Evolutionary conservation across 2,888 invertebrate species (phyloP), one percentile per base, ranked within the genome.

Genomic region (Monochamus alternatus): DNA sequence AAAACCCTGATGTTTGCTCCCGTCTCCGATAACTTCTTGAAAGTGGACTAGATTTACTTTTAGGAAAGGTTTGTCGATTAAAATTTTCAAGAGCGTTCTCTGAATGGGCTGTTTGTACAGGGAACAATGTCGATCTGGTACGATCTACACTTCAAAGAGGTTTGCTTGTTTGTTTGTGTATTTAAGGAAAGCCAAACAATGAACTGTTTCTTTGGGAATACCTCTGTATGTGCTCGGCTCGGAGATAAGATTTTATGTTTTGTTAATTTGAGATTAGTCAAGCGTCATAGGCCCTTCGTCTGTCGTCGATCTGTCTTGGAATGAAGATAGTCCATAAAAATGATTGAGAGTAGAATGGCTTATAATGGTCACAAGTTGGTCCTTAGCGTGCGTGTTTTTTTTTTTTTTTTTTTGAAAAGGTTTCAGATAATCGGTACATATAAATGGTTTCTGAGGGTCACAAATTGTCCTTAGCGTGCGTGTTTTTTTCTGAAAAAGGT

Each of bases 111-210:
- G 43, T 38, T 63, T 63, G 62, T 63, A 7, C n/a, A 2, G 43
- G 10, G 43, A 43, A 63, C 62, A 63, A 63, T 63, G 43, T 38
- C 60, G 38, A 43, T 63, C 14, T 43, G 14, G 62, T 43, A 22
- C n/a, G 14, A n/a, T 63, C n/a, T 38, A 63, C 62, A 63, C 14
- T n/a, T 47, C 38, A 38, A 63, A 63, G 62, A 14, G 3, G n/a
- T 63, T 63, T 63, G 62, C 38, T 63, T 43, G 62, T n/a, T 7
- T 43, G 43, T 43, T 38, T 62, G 43, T 62, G 43, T 14, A 43
- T 62, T 63, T 38, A 14, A 14, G 62, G n/a, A 43, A 38, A 9
- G 22, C 43, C 3, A 38, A 32, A 63, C 62, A 63, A 63, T 14
- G 62, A 62, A 62, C 9, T 63, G 43, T 63, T 43, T 63, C 38